phyloP scores from a whole-genome alignment of 2,888 invertebrate species.

The Andrena flavipes region DNA sequence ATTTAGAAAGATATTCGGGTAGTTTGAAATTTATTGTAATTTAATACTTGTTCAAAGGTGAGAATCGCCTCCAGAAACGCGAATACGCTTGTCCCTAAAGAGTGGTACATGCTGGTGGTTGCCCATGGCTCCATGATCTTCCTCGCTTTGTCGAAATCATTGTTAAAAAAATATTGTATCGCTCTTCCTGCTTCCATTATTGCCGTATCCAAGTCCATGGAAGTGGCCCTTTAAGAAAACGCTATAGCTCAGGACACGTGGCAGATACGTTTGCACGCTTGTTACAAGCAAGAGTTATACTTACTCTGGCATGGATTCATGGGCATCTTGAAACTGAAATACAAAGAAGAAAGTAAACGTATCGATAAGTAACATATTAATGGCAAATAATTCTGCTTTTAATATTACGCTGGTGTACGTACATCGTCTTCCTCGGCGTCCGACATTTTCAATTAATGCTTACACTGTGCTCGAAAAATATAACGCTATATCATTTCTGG shows the following conservation, averaged over 20 bases:
- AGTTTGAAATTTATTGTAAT: slow-evolving; percentile 5
- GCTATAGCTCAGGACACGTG: not conserved
- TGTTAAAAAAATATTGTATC: slow-evolving; percentile 96
- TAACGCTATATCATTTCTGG: not conserved
- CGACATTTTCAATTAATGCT: slow-evolving; percentile 75
- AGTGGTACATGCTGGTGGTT: slow-evolving; percentile 95
- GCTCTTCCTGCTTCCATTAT: slow-evolving; percentile 92
- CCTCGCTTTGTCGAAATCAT: slow-evolving; percentile 93
- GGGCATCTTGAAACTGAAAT: slow-evolving; percentile 86
- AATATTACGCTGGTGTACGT: slow-evolving; percentile 35
- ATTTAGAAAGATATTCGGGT: slow-evolving; percentile 25
- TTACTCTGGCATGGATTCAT: slow-evolving; percentile 84
- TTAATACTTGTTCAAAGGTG: slow-evolving; percentile 91
- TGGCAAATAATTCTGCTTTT: slow-evolving; percentile 8
- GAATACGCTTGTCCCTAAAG: slow-evolving; percentile 95
- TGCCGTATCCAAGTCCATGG: slow-evolving; percentile 89
- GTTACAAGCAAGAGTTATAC: slow-evolving; percentile 68
- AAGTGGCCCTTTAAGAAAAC: slow-evolving; percentile 77
- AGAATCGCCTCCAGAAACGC: slow-evolving; percentile 96
- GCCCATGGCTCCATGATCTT: slow-evolving; percentile 93
- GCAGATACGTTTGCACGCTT: not conserved
- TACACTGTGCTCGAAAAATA: slow-evolving; percentile 30
- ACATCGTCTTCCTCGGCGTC: slow-evolving; percentile 83
- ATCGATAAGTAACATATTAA: not conserved
- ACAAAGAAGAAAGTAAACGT: not conserved